These are phyloP conservation scores for Habrosyne pyritoides DNA, from an alignment of 2,888 invertebrate species.

Conservation along the genomic window DNA sequence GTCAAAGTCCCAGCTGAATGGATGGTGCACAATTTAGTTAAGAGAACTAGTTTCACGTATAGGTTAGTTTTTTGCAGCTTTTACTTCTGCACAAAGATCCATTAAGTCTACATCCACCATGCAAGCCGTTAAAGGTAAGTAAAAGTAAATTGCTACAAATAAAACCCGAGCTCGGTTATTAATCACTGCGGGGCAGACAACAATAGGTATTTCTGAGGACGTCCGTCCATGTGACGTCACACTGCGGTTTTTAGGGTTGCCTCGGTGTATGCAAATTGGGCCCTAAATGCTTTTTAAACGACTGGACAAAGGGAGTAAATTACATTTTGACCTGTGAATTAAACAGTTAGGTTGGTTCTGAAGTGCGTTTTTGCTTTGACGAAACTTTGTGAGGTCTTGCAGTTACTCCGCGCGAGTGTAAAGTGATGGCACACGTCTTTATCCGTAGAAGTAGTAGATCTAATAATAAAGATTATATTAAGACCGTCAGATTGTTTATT, in stretches of 20 bases:
- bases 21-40: too few relatives aligned
- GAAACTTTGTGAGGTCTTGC: neutral
- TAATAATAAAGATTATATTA: neutral
- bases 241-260: conserved; percentile 48
- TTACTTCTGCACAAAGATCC: neutral
- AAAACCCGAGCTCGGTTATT: conserved; percentile 25
- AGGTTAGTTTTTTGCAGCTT: neutral
- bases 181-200: conserved; percentile 50
- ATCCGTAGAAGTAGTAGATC: neutral
- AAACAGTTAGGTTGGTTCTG: neutral
- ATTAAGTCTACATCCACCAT: neutral
- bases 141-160: conserved; percentile 18
- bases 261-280: conserved; percentile 5
- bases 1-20: too few relatives aligned
- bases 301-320: neutral
- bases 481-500: neutral
- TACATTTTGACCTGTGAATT: neutral
- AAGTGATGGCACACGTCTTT: neutral
- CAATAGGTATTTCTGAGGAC: conserved; percentile 56
- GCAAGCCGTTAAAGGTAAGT: neutral
- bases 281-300: neutral
- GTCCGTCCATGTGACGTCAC: conserved; percentile 51
- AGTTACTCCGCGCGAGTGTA: neutral
- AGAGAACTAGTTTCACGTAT: neutral
- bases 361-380: neutral